Evolutionary conservation across 1,140 invertebrate species (phyloP), one percentile per base, ranked within the genome.

Genomic region (Diachasmimorpha longicaudata): DNA sequence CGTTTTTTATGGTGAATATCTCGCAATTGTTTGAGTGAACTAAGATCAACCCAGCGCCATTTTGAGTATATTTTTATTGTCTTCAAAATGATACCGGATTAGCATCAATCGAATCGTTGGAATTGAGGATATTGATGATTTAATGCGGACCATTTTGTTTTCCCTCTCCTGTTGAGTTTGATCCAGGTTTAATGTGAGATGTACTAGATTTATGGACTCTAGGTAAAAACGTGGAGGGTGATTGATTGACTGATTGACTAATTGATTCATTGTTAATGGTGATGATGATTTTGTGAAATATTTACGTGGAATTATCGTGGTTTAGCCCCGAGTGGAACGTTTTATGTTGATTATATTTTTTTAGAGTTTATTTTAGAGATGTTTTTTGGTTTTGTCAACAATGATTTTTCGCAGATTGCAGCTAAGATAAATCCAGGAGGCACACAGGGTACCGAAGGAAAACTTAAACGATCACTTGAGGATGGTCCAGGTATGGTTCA

Each of bases 391-490:
- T 68, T 68, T 68, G 66, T 68, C n/a, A 68, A 68, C 36, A 6
- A 68, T 68, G 25, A 14, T 78, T 80, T 77, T 81, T 87, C 90
- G n/a, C 83, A 96, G 95, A 93, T 96, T 89, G 95, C 95, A 82
- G 95, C 95, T 80, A 96, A 96, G 89, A 94, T 96, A 81, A 94
- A 95, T 89, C 93, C 92, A 78, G 91, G 90, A 80, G 90, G 91
- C 81, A 90, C 91, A 81, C 87, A 87, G 82, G 85, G 78, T 82
- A 85, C 89, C 79, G 90, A 87, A 81, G 87, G 88, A 46, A 86
- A 89, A 70, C 83, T 87, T 75, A 95, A 95, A 87, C 91, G 94
- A 84, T 91, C 94, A 78, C 89, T 95, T 82, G 94, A 95, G 89
- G 94, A 95, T 85, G 91, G 91, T 77, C 85, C 90, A 90, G 91